Base-by-base conservation (phyloP, 2,888 invertebrate genomes). In the Cryptus armator region DNA sequence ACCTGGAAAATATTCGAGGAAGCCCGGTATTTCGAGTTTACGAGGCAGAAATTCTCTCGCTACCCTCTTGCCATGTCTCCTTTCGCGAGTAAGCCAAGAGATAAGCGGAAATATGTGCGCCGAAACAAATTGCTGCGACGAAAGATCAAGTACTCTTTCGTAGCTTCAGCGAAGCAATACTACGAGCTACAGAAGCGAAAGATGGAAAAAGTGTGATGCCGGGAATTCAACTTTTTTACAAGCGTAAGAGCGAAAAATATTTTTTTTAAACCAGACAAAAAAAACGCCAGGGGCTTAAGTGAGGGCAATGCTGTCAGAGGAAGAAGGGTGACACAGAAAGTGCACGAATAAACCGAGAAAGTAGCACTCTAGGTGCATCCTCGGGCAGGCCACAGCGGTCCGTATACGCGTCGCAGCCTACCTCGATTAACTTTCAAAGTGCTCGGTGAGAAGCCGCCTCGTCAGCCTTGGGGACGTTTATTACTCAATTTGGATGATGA, bases 401-500 rank as follows among this genome's bases (percentile, higher is more conserved):
- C 88, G 82, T 88, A 87, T 88, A 87, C 83, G 78, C 51, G 75
- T 67, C 32, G 59, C 43, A 82, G 86, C 86, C 89, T 87, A 88
- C 85, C 86, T 87, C 89, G 89, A 91, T 91, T 90, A 92, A 92
- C 89, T 91, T 91, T 90, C 89, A 90, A 91, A 90, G 88, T 88
- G 89, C 88, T 90, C 89, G 86, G 86, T 9, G 37, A 37, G 85
- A 87, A 89, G 74, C 75, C 72, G 81, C 84, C 82, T 85, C 83
- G 75, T 76, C 86, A 86, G 85, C 83, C 72, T 79, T 53, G 78
- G 85, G 89, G 89, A 56, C 48, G 76, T 92, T 92, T 92, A 92
- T 91, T 90, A 91, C 91, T 91, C 90, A 91, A 93, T 92, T 92
- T 90, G 87, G 90, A 92, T 91, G 92, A 92, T 92, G 90, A 89